Evolutionary conservation across 2,113 vertebrate species (phyloP).

Genomic region (Willisornis vidua): DNA sequence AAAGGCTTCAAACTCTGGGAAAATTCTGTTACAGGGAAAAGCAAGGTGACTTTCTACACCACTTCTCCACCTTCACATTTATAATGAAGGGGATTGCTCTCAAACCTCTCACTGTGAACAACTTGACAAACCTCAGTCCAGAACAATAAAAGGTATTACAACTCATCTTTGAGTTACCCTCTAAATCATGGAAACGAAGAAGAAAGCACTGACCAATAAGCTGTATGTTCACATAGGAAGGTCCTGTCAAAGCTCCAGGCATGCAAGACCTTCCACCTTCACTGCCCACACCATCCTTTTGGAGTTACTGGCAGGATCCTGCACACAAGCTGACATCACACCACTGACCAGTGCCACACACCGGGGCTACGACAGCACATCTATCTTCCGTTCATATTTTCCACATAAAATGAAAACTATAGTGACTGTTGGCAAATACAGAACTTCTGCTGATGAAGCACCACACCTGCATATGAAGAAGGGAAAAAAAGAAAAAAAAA

Average conservation of each 20-base stretch:
- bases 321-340: accelerated
- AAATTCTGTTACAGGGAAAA: neutral
- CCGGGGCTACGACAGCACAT: too few species aligned
- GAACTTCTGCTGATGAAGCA: neutral
- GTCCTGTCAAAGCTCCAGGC: neutral
- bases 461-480: neutral
- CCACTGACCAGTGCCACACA: neutral
- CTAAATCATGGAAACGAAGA: neutral
- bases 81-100: neutral
- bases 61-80: neutral
- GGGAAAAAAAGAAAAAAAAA: neutral
- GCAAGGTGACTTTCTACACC: neutral
- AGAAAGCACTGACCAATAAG: neutral
- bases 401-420: neutral
- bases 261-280: accelerated
- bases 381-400: accelerated
- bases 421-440: neutral
- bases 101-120: neutral
- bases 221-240: neutral
- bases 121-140: neutral
- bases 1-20: neutral
- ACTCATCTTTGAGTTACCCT: neutral
- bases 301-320: accelerated
- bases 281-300: neutral
- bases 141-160: neutral